phyloP scores from a whole-genome alignment of 2,888 invertebrate species.

The Nezara viridula region DNA sequence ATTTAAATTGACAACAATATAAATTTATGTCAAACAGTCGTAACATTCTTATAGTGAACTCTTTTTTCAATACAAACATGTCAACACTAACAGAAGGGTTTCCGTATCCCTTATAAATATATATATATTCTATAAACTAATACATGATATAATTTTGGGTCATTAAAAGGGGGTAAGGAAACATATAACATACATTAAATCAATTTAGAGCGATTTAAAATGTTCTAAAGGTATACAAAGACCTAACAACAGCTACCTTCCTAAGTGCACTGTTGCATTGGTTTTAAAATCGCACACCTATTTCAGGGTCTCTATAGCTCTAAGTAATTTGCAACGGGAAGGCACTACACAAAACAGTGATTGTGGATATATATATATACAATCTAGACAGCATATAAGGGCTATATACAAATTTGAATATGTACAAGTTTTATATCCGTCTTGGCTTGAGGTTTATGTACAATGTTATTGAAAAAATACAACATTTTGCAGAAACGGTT shows the following conservation, averaged over 20 bases:
- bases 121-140: constrained; percentile 3
- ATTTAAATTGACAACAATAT: constrained; percentile 14
- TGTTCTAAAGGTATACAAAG: constrained; percentile 6
- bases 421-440: background rate
- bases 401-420: constrained; percentile 11
- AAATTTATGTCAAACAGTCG: background rate
- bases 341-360: constrained; percentile 31
- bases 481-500: background rate
- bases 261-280: constrained; percentile 7
- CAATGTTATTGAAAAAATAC: background rate
- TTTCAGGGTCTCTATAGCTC: background rate
- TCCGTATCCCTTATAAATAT: background rate
- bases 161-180: constrained; percentile 10
- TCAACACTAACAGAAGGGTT: constrained; percentile 17
- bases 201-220: background rate
- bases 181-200: constrained; percentile 34
- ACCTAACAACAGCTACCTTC: background rate
- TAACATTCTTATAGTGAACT: background rate
- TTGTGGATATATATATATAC: background rate
- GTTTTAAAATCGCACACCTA: background rate
- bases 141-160: constrained; percentile 11
- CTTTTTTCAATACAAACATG: constrained; percentile 33
- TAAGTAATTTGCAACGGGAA: background rate
- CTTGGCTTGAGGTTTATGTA: constrained; percentile 13
- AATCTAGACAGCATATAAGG: constrained; percentile 13